phyloP scores from a whole-genome alignment of 2,113 vertebrate species.

The Nothobranchius kuhntae region DNA sequence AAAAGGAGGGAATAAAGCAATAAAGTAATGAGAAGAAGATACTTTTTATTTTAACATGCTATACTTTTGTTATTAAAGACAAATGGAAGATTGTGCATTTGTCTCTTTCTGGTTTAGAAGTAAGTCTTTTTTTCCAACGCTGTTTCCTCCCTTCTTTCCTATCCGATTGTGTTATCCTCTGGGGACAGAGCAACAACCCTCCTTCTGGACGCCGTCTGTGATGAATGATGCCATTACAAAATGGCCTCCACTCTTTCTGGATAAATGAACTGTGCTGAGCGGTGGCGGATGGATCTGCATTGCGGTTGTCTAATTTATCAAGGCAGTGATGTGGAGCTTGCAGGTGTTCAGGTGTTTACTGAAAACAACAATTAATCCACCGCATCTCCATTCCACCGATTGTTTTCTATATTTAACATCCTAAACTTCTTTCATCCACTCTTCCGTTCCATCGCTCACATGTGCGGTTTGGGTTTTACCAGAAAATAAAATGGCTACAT shows the following conservation, averaged over 20 bases:
- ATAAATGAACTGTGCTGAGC: slow-evolving; percentile 57
- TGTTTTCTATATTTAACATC: slow-evolving; percentile 9
- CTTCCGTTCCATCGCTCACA: slow-evolving; percentile 6
- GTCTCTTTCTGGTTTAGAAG: slow-evolving; percentile 3
- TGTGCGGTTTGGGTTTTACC: neutral
- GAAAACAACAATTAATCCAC: slow-evolving; percentile 59
- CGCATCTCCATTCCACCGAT: slow-evolving; percentile 11
- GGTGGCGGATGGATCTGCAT: slow-evolving; percentile 43
- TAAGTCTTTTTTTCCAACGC: slow-evolving; percentile 5
- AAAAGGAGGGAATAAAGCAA: no score
- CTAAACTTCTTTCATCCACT: slow-evolving; percentile 3
- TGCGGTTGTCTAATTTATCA: slow-evolving; percentile 47
- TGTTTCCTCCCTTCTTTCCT: neutral
- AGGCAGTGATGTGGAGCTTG: slow-evolving; percentile 22
- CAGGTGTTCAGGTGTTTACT: slow-evolving; percentile 62
- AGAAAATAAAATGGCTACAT: no score
- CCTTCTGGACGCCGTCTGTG: slow-evolving; percentile 44
- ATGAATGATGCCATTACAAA: slow-evolving; percentile 68
- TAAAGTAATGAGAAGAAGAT: no score
- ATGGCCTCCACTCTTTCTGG: slow-evolving; percentile 49
- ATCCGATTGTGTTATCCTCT: slow-evolving; percentile 22
- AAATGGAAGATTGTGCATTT: neutral
- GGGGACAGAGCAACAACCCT: slow-evolving; percentile 39
- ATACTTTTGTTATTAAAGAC: accelerated
- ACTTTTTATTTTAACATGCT: no score